Conservation (phyloP, 2,113 vertebrate species). For the Mesocricetus auratus region DNA sequence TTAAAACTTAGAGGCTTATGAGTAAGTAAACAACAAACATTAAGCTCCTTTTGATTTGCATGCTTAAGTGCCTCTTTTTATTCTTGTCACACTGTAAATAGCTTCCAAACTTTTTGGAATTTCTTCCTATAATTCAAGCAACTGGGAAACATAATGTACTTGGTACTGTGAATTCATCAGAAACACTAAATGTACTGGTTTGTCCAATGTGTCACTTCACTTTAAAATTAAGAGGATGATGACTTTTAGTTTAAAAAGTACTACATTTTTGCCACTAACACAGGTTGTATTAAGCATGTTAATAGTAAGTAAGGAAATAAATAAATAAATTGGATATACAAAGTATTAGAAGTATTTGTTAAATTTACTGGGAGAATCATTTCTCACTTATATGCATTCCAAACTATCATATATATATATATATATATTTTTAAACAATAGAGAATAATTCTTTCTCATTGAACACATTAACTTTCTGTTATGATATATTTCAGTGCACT, state of each 20-base stretch:
- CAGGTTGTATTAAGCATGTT: neutral
- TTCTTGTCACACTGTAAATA: conserved; percentile 5
- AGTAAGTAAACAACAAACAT: conserved; percentile 44
- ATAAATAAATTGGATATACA: neutral
- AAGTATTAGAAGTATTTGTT: neutral
- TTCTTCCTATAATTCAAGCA: conserved; percentile 26
- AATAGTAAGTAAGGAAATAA: neutral
- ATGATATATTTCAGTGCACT: neutral
- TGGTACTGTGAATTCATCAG: neutral
- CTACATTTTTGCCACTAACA: neutral
- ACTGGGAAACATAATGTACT: neutral
- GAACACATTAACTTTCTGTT: neutral
- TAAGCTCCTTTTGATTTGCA: conserved; percentile 18
- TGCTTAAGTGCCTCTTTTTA: conserved; percentile 24
- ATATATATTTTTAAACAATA: neutral
- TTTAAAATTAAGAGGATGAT: neutral
- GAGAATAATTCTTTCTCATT: neutral
- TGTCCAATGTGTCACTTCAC: neutral
- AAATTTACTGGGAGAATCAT: neutral
- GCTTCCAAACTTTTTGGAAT: neutral
- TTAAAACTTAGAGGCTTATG: conserved; percentile 28
- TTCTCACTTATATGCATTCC: neutral
- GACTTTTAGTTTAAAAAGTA: neutral
- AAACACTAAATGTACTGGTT: neutral
- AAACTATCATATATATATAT: neutral